Conservation (phyloP, 2,888 invertebrate species). For the Anthophora plumipes region DNA sequence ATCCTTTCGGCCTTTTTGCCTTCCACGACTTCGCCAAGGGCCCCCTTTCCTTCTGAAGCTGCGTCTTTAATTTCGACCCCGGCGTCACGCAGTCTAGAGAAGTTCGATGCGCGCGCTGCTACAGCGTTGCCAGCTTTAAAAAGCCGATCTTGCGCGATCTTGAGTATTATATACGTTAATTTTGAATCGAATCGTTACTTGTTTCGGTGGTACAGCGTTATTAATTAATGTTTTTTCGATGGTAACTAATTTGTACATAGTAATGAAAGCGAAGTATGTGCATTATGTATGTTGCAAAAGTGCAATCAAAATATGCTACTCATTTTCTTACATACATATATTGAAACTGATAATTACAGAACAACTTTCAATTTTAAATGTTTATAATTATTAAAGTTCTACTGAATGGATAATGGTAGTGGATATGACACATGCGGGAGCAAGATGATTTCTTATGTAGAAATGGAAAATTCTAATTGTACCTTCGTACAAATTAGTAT, state of each 20-base stretch:
- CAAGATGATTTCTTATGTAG: too few species aligned
- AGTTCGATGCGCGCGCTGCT: slow-evolving; percentile 13
- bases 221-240: neutral
- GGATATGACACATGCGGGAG: too few species aligned
- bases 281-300: too few species aligned
- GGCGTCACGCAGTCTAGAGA: slow-evolving; percentile 79
- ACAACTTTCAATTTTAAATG: too few species aligned
- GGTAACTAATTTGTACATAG: neutral
- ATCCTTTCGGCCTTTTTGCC: slow-evolving; percentile 68
- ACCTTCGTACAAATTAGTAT: too few species aligned
- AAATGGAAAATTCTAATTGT: too few species aligned
- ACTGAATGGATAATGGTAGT: too few species aligned
- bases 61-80: slow-evolving; percentile 73
- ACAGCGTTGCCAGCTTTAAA: slow-evolving; percentile 57
- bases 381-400: too few species aligned
- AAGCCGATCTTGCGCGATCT: slow-evolving; percentile 22
- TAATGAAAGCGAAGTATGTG: too few species aligned
- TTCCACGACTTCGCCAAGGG: slow-evolving; percentile 52
- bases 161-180: neutral
- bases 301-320: too few species aligned
- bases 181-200: neutral
- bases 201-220: slow-evolving; percentile 7
- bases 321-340: too few species aligned
- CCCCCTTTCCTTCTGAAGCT: slow-evolving; percentile 52
- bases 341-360: too few species aligned